phyloP scores from a whole-genome alignment of 2,888 invertebrate species.

The Drosophila aldrichi region DNA sequence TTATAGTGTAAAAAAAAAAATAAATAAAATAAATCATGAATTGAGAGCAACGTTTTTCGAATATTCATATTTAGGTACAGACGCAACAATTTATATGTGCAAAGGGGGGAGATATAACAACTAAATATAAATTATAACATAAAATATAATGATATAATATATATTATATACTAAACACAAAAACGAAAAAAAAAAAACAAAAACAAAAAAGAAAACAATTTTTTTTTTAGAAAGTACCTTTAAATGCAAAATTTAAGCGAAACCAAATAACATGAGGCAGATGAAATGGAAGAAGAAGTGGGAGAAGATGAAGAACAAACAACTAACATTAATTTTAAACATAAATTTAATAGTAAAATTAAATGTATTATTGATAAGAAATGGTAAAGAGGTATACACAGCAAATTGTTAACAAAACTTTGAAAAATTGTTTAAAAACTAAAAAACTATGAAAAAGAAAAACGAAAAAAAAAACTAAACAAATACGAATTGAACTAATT shows the following conservation, averaged over 20 bases:
- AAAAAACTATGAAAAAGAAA: constrained; percentile 31
- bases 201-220: constrained; percentile 20
- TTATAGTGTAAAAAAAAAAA: constrained; percentile 4
- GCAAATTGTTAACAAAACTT: constrained; percentile 67
- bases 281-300: background rate
- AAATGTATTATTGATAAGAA: constrained; percentile 56
- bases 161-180: constrained; percentile 17
- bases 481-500: constrained; percentile 54
- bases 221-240: constrained; percentile 78
- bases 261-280: constrained; percentile 32
- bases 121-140: constrained; percentile 60
- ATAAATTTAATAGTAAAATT: constrained; percentile 74
- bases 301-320: constrained; percentile 26
- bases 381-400: constrained; percentile 58
- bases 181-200: constrained; percentile 11
- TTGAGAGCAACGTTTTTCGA: constrained; percentile 22
- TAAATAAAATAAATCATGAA: background rate
- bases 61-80: constrained; percentile 35
- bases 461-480: constrained; percentile 19
- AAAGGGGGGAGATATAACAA: constrained; percentile 28
- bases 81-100: constrained; percentile 28
- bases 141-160: constrained; percentile 32
- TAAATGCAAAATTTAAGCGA: constrained; percentile 51
- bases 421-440: constrained; percentile 59
- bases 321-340: constrained; percentile 76